A percentile compares a stretch with the other conserved stretches of the same genome.
phyloP scores from a whole-genome alignment of 1,140 invertebrate species.

The Heliothis subflexa region DNA sequence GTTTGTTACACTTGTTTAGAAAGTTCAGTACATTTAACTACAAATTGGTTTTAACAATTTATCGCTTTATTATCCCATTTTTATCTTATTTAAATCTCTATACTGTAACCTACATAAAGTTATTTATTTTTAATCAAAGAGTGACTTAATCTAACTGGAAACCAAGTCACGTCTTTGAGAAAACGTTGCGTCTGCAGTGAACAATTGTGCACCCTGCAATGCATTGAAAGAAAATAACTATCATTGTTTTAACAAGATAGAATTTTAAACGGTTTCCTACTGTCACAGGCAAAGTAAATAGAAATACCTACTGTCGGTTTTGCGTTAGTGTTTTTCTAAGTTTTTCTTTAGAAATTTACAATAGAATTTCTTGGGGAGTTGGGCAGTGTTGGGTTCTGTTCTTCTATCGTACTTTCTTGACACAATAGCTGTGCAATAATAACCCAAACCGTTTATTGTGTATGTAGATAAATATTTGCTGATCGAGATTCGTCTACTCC shows the following conservation, averaged over 20 bases:
- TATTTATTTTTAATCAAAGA: conserved; percentile 1
- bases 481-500: no score
- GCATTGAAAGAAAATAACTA: not conserved
- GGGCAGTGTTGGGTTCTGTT: no score
- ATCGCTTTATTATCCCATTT: no score
- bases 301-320: not conserved
- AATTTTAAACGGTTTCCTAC: conserved; percentile 12
- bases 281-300: not conserved
- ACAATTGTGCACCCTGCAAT: not conserved
- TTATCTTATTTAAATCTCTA: not conserved
- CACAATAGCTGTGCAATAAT: no score
- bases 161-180: not conserved
- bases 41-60: not conserved
- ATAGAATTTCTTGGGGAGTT: no score
- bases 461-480: no score
- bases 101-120: not conserved
- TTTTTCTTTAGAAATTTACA: not conserved
- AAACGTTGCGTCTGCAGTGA: not conserved
- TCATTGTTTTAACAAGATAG: conserved; percentile 13
- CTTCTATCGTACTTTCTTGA: no score
- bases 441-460: no score
- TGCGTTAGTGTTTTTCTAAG: not conserved
- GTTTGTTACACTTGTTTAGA: no score
- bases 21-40: no score
- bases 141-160: not conserved